phyloP scores from a whole-genome alignment of 2,113 vertebrate species.

The Tachysurus vachellii region DNA sequence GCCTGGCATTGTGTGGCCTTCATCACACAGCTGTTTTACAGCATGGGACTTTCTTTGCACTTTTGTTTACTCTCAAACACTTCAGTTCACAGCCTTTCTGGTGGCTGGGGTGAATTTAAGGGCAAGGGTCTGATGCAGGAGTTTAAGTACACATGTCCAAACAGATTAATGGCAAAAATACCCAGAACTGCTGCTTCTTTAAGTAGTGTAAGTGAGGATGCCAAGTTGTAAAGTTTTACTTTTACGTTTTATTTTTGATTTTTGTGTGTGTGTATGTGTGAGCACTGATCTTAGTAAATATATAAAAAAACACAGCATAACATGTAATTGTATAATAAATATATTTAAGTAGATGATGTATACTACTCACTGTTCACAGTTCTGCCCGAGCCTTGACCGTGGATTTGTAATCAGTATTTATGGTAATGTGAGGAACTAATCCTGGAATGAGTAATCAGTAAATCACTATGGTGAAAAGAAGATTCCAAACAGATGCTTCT shows the following conservation, averaged over 20 bases:
- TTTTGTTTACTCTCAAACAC: constrained; percentile 68
- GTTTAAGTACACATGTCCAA: constrained; percentile 49
- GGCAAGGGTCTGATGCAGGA: constrained; percentile 53
- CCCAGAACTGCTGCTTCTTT: constrained; percentile 15
- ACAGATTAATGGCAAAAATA: constrained; percentile 44
- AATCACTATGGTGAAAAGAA: constrained; percentile 23
- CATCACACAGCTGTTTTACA: constrained; percentile 52
- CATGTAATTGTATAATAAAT: background rate
- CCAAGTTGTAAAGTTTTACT: constrained; percentile 14
- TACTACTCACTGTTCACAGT: background rate
- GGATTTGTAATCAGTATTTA: constrained; percentile 33
- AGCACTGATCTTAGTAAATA: too few species aligned
- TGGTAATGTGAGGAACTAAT: constrained; percentile 38
- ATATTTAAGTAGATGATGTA: background rate
- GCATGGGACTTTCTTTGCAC: constrained; percentile 53
- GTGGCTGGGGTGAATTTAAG: constrained; percentile 44
- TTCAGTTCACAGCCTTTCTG: constrained; percentile 56
- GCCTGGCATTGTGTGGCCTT: constrained; percentile 66
- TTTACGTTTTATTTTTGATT: background rate
- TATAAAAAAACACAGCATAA: background rate
- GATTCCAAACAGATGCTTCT: constrained; percentile 41
- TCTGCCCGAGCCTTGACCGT: background rate
- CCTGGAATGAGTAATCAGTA: constrained; percentile 42
- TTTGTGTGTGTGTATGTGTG: background rate
- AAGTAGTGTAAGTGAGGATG: background rate